Evolutionary conservation across 2,113 vertebrate species (phyloP).

Genomic region (Rhea americana): DNA sequence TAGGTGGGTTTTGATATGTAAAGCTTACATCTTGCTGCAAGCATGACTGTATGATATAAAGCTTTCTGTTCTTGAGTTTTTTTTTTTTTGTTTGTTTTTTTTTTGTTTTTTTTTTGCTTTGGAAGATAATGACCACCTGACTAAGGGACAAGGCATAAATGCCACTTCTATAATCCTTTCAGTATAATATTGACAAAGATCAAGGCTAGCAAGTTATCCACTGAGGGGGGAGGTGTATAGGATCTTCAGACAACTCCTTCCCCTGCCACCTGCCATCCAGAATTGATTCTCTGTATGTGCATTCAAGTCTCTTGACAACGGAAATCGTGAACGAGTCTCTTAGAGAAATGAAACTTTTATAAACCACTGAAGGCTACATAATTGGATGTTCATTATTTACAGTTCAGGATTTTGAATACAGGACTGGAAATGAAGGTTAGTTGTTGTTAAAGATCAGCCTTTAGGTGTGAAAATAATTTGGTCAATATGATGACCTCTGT

Average conservation of each 20-base stretch:
- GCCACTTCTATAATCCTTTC: neutral
- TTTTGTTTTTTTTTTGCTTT: neutral
- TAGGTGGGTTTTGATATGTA: neutral
- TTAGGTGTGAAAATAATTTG: neutral
- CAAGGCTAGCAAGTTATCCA: neutral
- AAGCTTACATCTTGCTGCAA: neutral
- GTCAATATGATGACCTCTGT: neutral
- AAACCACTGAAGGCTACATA: neutral
- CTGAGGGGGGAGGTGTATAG: neutral
- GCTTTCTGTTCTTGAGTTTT: neutral
- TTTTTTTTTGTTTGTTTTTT: too few relatives aligned
- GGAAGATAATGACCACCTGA: neutral
- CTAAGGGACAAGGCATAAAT: neutral
- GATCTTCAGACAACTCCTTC: neutral
- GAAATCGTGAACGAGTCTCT: neutral
- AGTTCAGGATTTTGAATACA: neutral
- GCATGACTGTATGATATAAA: neutral
- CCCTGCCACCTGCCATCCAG: fast-evolving
- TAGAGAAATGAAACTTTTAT: neutral
- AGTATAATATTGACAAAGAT: neutral
- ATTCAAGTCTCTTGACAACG: fast-evolving
- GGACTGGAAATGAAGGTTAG: neutral
- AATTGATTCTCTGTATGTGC: neutral
- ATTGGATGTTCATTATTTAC: fast-evolving
- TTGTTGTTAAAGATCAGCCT: neutral